A percentile compares a stretch with the other conserved stretches of the same genome.
Conservation (phyloP, 2,888 invertebrate species). For the Stenodera caucasica region DNA sequence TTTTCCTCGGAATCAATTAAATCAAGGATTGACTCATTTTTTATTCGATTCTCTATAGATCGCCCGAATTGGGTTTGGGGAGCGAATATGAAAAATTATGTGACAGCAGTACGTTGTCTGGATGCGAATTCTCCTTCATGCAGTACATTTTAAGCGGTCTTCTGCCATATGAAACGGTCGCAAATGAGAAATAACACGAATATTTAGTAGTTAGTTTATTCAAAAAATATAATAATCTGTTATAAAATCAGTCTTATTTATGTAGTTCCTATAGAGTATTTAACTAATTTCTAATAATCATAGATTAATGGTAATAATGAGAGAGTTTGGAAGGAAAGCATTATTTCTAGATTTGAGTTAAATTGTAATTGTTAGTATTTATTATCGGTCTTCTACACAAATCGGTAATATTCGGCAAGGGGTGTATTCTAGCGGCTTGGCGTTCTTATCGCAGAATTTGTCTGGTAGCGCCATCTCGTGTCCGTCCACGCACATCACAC, state of each 20-base stretch:
- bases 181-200: conserved; percentile 45
- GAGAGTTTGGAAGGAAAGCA: not conserved
- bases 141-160: conserved; percentile 31
- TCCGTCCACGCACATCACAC: conserved; percentile 76
- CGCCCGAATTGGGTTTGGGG: conserved; percentile 22
- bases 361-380: not conserved
- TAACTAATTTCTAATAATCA: not conserved
- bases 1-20: not conserved
- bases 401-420: conserved; percentile 62
- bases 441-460: conserved; percentile 66
- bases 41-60: conserved; percentile 26
- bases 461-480: conserved; percentile 77
- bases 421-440: conserved; percentile 69
- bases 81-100: conserved; percentile 30
- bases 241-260: conserved; percentile 32
- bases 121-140: conserved; percentile 34
- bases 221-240: conserved; percentile 14
- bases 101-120: conserved; percentile 24
- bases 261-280: not conserved
- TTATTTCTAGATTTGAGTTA: not conserved
- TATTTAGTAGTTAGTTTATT: conserved; percentile 25
- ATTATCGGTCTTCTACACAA: conserved; percentile 44
- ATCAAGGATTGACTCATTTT: not conserved
- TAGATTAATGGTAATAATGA: not conserved
- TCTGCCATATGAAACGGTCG: not conserved